Conservation (phyloP, 2,797 vertebrate species). For the Hippoglossus hippoglossus region DNA sequence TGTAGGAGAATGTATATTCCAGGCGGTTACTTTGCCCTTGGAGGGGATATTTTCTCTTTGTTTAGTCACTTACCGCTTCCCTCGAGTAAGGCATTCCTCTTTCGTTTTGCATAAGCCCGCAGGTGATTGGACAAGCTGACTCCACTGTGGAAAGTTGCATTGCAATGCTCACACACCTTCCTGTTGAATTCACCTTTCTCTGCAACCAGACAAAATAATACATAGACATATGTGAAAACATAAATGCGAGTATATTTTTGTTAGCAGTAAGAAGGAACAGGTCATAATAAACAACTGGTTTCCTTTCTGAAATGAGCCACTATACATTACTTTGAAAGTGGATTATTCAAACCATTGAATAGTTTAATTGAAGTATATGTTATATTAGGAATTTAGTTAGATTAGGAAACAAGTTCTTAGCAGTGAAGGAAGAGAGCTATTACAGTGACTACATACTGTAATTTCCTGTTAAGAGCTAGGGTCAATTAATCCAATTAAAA, state of each 20-base stretch:
- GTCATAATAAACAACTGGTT: not conserved
- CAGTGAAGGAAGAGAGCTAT: too few species aligned
- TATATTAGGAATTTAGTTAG: too few species aligned
- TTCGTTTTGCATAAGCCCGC: conserved; percentile 91
- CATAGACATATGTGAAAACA: not conserved
- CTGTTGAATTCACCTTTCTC: conserved; percentile 85
- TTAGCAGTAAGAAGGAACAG: not conserved
- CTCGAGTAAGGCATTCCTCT: conserved; percentile 91
- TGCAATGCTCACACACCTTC: conserved; percentile 92
- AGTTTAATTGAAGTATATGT: too few species aligned
- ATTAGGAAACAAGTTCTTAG: too few species aligned
- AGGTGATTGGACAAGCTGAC: conserved; percentile 96
- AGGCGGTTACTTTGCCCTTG: not conserved
- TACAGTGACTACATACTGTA: too few species aligned
- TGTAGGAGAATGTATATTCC: not conserved
- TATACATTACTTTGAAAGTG: too few species aligned
- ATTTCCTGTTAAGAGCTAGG: too few species aligned
- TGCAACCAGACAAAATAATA: conserved; percentile 56
- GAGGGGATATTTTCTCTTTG: not conserved
- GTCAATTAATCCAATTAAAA: too few species aligned
- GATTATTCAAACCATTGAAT: too few species aligned
- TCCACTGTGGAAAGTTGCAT: conserved; percentile 94
- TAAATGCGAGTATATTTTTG: not conserved
- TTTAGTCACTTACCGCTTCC: conserved; percentile 88
- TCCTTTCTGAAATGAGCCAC: too few species aligned